phyloP scores from a whole-genome alignment of 2,888 invertebrate species.

The Microlaimidae sp. region DNA sequence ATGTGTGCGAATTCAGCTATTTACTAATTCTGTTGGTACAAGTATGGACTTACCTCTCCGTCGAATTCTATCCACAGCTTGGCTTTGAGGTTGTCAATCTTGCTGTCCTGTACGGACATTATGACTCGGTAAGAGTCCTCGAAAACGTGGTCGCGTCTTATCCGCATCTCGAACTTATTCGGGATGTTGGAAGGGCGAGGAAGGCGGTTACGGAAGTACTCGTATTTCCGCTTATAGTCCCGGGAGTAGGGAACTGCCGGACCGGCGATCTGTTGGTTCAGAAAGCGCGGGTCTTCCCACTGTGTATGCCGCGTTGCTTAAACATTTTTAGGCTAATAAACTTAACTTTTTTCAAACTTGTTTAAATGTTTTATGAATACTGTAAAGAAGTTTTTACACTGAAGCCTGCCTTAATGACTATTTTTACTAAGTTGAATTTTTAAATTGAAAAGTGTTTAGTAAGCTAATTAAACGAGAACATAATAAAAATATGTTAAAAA shows the following conservation, averaged over 20 bases:
- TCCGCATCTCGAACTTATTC: slow-evolving; percentile 90
- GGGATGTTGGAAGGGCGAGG: slow-evolving; percentile 89
- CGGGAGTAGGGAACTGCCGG: slow-evolving; percentile 94
- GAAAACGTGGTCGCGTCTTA: slow-evolving; percentile 66
- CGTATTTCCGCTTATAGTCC: slow-evolving; percentile 96
- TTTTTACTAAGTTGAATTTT: too few species aligned
- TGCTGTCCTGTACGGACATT: slow-evolving; percentile 50
- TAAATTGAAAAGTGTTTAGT: too few species aligned
- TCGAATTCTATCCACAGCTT: slow-evolving; percentile 98
- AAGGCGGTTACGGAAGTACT: slow-evolving; percentile 86
- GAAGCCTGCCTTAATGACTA: too few species aligned
- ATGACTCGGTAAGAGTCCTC: slow-evolving; percentile 94
- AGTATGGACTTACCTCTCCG: slow-evolving; percentile 58
- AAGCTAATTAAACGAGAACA: too few species aligned
- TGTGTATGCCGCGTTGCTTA: slow-evolving; percentile 84
- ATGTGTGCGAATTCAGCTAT: too few species aligned
- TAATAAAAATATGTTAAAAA: too few species aligned
- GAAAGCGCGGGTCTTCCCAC: slow-evolving; percentile 96
- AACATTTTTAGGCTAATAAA: neutral
- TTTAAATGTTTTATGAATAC: too few species aligned
- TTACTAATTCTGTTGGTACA: too few species aligned
- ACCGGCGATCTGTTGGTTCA: slow-evolving; percentile 62
- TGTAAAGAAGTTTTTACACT: too few species aligned
- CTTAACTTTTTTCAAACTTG: neutral
- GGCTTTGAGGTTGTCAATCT: slow-evolving; percentile 71